These are phyloP conservation scores for Steinernema scapterisci DNA, from an alignment of 2,888 invertebrate genomes.

Conservation along the genomic window DNA sequence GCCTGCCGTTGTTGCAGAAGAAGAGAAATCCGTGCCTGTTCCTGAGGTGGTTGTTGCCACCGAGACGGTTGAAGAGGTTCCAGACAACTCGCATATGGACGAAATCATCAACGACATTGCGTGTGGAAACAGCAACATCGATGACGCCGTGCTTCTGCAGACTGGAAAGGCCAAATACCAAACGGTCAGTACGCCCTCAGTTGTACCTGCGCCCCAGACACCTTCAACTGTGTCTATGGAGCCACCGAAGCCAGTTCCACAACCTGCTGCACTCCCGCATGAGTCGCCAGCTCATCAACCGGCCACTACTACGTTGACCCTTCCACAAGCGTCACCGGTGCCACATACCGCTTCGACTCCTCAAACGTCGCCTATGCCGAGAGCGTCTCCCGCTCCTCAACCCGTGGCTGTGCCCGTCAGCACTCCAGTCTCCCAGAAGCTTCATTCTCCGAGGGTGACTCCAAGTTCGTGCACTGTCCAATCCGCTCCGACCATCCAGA, in stretches of 20 bases:
- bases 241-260: neutral
- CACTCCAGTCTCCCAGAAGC: too few species aligned
- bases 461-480: neutral
- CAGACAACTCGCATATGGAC: neutral
- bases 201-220: too few species aligned
- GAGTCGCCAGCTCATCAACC: neutral
- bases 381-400: too few species aligned
- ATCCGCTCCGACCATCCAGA: neutral
- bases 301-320: neutral
- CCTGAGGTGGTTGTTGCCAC: neutral
- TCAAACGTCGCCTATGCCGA: neutral
- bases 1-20: neutral
- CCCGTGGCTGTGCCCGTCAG: too few species aligned
- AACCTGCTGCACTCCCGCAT: neutral
- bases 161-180: neutral
- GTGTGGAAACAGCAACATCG: slow-evolving; percentile 5
- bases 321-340: neutral
- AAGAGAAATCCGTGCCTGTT: neutral
- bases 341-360: neutral
- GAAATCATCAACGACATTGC: slow-evolving; percentile 22
- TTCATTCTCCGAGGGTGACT: too few species aligned
- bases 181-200: too few species aligned
- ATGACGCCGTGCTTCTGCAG: neutral
- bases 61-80: neutral
- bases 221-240: too few species aligned